Conservation (phyloP, 1,140 invertebrate genomes). For the Panagrolaimus sp. region DNA sequence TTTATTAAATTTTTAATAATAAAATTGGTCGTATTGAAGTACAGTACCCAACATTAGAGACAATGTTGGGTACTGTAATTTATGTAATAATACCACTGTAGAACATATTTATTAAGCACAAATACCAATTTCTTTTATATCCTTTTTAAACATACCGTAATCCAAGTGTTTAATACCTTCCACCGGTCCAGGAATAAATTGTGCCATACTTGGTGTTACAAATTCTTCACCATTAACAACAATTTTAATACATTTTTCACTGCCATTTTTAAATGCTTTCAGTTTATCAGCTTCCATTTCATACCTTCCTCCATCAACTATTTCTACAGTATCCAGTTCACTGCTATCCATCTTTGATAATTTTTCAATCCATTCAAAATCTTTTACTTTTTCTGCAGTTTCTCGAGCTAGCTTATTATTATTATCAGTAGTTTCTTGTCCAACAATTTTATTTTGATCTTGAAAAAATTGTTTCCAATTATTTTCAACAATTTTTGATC, state of each 20-base stretch:
- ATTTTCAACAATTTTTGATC: slow-evolving; percentile 23
- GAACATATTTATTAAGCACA: background rate
- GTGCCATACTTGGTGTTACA: background rate
- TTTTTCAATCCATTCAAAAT: background rate
- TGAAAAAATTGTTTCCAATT: slow-evolving; percentile 18
- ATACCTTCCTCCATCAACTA: background rate
- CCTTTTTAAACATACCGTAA: no score
- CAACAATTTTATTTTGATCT: slow-evolving; percentile 20
- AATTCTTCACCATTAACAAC: background rate
- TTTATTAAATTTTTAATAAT: no score
- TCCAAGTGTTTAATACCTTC: background rate
- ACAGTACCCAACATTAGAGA: no score
- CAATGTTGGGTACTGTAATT: no score
- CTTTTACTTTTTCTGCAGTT: background rate
- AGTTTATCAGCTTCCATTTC: background rate
- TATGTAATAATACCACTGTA: background rate
- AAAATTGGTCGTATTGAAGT: no score
- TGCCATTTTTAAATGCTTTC: background rate
- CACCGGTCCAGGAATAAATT: slow-evolving; percentile 1
- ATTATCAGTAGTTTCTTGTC: background rate
- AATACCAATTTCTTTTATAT: no score
- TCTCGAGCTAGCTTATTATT: background rate
- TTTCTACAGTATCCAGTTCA: background rate
- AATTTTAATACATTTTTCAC: background rate
- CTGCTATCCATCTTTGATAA: background rate